These are phyloP conservation scores for Odontothrips loti DNA, from an alignment of 2,888 invertebrate species.

Conservation along the genomic window DNA sequence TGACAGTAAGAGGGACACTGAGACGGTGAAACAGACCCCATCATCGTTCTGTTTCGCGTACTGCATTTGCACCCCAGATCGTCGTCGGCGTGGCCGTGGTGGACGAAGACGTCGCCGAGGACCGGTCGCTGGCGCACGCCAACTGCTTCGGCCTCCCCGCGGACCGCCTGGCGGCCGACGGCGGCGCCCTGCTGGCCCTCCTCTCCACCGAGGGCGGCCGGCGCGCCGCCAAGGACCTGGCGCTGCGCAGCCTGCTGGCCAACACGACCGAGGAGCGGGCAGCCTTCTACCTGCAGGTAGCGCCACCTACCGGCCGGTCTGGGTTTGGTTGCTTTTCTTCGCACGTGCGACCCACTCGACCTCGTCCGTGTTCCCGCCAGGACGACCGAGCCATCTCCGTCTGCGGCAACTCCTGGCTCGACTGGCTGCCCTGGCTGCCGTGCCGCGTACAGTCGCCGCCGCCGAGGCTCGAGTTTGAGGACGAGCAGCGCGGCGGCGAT, in stretches of 20 bases:
- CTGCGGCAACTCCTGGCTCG: not conserved
- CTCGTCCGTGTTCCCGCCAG: not conserved
- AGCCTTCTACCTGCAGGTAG: not conserved
- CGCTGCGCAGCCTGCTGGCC: not conserved
- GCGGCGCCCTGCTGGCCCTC: not conserved
- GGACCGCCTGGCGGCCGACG: not conserved
- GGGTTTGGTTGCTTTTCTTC: not conserved
- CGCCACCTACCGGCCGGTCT: not conserved
- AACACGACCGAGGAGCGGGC: not conserved
- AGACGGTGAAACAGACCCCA: too few species aligned
- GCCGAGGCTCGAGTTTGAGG: not conserved
- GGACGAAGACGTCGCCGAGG: not conserved
- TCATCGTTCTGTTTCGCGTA: too few species aligned
- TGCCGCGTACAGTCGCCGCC: conserved; percentile 12
- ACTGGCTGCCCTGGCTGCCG: not conserved
- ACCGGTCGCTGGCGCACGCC: not conserved
- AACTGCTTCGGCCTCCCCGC: not conserved
- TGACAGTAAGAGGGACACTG: too few species aligned
- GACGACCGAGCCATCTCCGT: not conserved
- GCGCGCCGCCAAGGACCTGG: not conserved
- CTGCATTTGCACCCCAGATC: too few species aligned
- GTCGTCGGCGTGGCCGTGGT: too few species aligned
- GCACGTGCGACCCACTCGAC: not conserved
- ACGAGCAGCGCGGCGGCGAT: not conserved
- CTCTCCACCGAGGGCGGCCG: not conserved